Evolutionary conservation across 1,140 invertebrate genomes (phyloP).

Genomic region (Anastrepha obliqua): DNA sequence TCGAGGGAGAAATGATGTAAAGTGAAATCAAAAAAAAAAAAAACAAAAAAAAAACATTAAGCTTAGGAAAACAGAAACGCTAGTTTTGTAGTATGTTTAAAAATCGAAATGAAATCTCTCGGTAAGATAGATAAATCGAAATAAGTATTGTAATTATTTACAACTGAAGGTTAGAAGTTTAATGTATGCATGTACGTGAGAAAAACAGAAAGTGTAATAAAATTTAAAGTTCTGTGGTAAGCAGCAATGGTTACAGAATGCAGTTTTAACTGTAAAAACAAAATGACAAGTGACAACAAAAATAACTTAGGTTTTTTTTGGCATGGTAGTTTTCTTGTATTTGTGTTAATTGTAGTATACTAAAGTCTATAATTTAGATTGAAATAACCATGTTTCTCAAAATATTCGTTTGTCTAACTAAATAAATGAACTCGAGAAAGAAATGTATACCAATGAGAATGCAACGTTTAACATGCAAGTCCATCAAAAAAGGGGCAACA

Average conservation of each 20-base stretch:
- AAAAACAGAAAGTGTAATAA: neutral
- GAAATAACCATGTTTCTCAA: neutral
- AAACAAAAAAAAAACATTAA: neutral
- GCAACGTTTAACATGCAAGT: neutral
- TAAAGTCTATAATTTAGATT: neutral
- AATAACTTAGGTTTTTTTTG: neutral
- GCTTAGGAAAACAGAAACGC: neutral
- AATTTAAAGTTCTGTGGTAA: neutral
- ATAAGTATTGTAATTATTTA: slow-evolving; percentile 52
- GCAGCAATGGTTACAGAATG: neutral
- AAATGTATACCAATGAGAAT: neutral
- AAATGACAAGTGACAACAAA: neutral
- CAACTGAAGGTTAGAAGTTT: neutral
- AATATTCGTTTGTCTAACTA: neutral
- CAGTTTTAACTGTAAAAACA: neutral
- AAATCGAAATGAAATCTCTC: neutral
- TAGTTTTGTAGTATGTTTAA: slow-evolving; percentile 43
- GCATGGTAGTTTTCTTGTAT: neutral
- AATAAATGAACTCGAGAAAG: neutral
- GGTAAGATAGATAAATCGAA: slow-evolving; percentile 1
- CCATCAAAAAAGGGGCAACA: neutral
- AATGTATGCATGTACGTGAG: slow-evolving; percentile 8
- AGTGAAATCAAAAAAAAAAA: slow-evolving; percentile 44
- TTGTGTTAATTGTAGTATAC: neutral
- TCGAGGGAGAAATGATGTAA: slow-evolving; percentile 5